Percentiles rank a stretch among this genome's conserved stretches.
phyloP scores from a whole-genome alignment of 2,113 vertebrate genomes.

The Epinephelus fuscoguttatus region DNA sequence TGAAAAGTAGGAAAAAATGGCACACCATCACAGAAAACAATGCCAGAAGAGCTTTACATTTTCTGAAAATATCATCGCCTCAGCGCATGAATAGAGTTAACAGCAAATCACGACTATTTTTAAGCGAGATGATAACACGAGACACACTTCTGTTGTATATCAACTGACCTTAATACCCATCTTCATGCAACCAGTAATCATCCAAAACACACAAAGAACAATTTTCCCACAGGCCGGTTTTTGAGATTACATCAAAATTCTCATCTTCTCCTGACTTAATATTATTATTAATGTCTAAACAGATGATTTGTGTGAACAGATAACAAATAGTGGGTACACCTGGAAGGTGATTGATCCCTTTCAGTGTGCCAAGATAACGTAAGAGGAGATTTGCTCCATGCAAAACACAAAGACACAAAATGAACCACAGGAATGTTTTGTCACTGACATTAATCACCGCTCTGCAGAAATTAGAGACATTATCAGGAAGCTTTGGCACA shows the following conservation, averaged over 20 bases:
- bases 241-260: not conserved
- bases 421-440: not conserved
- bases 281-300: not conserved
- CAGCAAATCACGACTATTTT: not conserved
- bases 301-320: not conserved
- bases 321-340: not conserved
- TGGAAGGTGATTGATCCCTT: not conserved
- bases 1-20: not conserved
- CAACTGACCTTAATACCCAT: not conserved
- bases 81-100: not conserved
- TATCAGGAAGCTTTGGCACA: not conserved
- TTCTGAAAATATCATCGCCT: not conserved
- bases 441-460: not conserved
- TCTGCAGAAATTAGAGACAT: not conserved
- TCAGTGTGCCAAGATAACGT: not conserved
- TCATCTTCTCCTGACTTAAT: not conserved
- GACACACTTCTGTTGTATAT: not conserved
- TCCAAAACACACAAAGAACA: not conserved
- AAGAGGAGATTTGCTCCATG: not conserved
- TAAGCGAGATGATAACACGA: not conserved
- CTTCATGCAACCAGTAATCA: not conserved
- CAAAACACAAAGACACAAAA: not conserved
- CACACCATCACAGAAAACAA: not conserved
- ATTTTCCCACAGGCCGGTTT: not conserved
- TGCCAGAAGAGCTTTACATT: slow-evolving; percentile 3